phyloP scores from a whole-genome alignment of 2,797 vertebrate species.

The Crenichthys baileyi region DNA sequence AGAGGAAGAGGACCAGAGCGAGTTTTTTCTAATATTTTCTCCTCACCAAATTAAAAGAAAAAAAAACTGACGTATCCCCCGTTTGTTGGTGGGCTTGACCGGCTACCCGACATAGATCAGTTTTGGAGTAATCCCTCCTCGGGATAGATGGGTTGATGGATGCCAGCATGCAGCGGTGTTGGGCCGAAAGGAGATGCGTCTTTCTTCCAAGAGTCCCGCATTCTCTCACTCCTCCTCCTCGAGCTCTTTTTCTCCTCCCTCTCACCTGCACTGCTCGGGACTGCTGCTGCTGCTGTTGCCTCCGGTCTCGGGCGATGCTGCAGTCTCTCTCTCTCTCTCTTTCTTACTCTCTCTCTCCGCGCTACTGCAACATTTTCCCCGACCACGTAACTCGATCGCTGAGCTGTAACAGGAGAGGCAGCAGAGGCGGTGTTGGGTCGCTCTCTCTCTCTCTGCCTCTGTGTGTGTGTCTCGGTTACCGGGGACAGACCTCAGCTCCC shows the following conservation, averaged over 20 bases:
- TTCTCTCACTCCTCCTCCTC: slow-evolving; percentile 79
- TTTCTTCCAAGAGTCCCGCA: slow-evolving; percentile 83
- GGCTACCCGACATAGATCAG: slow-evolving; percentile 41
- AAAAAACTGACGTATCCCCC: slow-evolving; percentile 18
- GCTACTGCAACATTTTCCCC: slow-evolving; percentile 80
- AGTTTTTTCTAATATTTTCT: slow-evolving; percentile 64
- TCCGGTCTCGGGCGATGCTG: slow-evolving; percentile 92
- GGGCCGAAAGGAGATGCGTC: slow-evolving; percentile 79
- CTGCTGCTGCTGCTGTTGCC: slow-evolving; percentile 77
- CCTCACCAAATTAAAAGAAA: background rate
- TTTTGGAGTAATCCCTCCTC: slow-evolving; percentile 54
- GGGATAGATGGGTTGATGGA: slow-evolving; percentile 53
- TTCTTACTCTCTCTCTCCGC: slow-evolving; percentile 27
- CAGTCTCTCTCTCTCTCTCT: slow-evolving; percentile 82
- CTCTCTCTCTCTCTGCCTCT: slow-evolving; percentile 9
- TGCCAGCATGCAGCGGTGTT: slow-evolving; percentile 36
- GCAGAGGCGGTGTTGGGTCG: slow-evolving; percentile 73
- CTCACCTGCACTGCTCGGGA: slow-evolving; percentile 94
- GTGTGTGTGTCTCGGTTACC: slow-evolving; percentile 57
- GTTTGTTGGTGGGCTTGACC: slow-evolving; percentile 5
- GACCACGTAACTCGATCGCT: slow-evolving; percentile 79
- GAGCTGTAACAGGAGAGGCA: slow-evolving; percentile 80
- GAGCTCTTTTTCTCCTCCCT: slow-evolving; percentile 66
- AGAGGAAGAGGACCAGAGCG: slow-evolving; percentile 57
- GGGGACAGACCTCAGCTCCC: slow-evolving; percentile 65